phyloP scores from a whole-genome alignment of 2,888 invertebrate species.

The Synergus japonicus region DNA sequence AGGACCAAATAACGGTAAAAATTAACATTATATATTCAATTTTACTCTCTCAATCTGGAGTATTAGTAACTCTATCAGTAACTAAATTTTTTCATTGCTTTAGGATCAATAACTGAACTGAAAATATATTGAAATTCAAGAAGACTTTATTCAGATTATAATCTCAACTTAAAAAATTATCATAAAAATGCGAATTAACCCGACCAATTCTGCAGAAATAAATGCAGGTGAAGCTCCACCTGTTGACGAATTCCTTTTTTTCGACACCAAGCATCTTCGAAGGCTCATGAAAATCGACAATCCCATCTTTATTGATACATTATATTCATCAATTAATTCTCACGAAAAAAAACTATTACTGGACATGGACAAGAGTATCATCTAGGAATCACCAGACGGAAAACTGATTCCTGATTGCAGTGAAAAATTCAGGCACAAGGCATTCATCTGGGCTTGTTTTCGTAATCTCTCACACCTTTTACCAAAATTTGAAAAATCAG shows the following conservation, averaged over 20 bases:
- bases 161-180: too few species aligned
- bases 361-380: constrained; percentile 66
- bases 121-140: too few species aligned
- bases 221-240: constrained; percentile 73
- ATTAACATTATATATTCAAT: too few species aligned
- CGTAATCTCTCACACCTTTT: constrained; percentile 85
- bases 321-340: constrained; percentile 68
- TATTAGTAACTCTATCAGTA: too few species aligned
- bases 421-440: constrained; percentile 79
- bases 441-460: constrained; percentile 88
- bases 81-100: too few species aligned
- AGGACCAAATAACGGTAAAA: too few species aligned
- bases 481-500: constrained; percentile 82
- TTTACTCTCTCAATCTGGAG: too few species aligned
- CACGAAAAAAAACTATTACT: constrained; percentile 68
- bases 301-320: constrained; percentile 64
- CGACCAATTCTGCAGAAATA: constrained; percentile 61
- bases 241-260: constrained; percentile 72
- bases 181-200: too few species aligned
- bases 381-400: constrained; percentile 50
- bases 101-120: too few species aligned
- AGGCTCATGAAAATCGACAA: constrained; percentile 62
- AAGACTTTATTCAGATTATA: too few species aligned
- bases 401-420: constrained; percentile 52
- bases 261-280: constrained; percentile 69